Base-by-base conservation (phyloP, 2,797 vertebrate genomes). In the Sebastes paucispinis region DNA sequence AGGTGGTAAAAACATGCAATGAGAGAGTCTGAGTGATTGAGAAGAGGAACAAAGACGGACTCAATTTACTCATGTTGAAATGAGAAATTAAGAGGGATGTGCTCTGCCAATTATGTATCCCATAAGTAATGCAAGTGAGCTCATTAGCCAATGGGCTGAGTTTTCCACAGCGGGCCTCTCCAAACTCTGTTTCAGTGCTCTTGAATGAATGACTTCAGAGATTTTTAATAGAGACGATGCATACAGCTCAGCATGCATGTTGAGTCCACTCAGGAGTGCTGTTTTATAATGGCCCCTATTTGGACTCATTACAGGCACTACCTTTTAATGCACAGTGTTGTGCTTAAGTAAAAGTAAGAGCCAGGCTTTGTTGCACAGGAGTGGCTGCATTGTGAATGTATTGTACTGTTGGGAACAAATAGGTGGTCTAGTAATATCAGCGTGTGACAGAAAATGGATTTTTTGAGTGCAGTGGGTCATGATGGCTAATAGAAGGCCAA, bases 281-380 rank as follows among this genome's bases (percentile, higher is more conserved):
- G 75, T 66, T 89, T 85, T 52, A 82, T 88, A 88, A 88, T 82
- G 80, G 86, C 67, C 47, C 71, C 80, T 82, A 85, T 89, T 87
- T 87, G 84, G 86, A 78, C 86, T 87, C 82, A 87, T 90, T 87
- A 90, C 65, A 70, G 47, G 24, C 74, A 80, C 75, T 66, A 69
- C 68, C 71, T 81, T 81, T 88, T 77, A 85, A 84, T 84, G 83
- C 70, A 76, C n/a, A n/a, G 72, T 79, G 79, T 69, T 81, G 80
- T 67, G 80, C 82, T 88, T 80, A 73, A 83, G 78, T 65, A 73
- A 69, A 80, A 76, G 82, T 80, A 87, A 83, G 78, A 83, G 82
- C 54, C 4, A 4, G 73, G 69, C 69, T 85, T 82, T 83, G 80
- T 77, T 81, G 57, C 71, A 65, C 36, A 69, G 63, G 77, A 81